Percentiles rank a stretch among this genome's conserved stretches.
Evolutionary conservation across 2,113 vertebrate species (phyloP).

Genomic region (Elaphurus davidianus): DNA sequence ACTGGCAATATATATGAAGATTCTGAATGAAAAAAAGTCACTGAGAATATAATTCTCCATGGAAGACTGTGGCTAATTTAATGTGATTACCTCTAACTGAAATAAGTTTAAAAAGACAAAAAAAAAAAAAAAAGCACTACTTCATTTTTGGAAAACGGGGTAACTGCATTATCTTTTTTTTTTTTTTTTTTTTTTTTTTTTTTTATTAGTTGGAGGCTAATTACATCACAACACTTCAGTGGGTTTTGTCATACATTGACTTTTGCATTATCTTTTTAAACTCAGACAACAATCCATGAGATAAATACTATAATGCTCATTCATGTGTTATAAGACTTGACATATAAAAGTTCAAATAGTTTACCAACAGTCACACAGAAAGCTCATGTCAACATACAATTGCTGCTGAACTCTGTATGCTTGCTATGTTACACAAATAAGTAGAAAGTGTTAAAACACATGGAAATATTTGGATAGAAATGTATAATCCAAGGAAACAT

Average conservation of each 20-base stretch:
- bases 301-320: background rate
- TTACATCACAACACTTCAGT: too few species aligned
- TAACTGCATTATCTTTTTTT: background rate
- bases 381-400: background rate
- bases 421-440: background rate
- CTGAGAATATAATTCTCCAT: background rate
- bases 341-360: background rate
- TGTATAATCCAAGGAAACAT: background rate
- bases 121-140: background rate
- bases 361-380: background rate
- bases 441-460: background rate
- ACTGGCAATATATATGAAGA: background rate
- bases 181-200: background rate
- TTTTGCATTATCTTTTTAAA: background rate
- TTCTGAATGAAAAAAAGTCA: background rate
- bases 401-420: background rate
- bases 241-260: too few species aligned
- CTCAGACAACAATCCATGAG: background rate
- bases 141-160: background rate
- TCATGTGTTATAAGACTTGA: background rate
- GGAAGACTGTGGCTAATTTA: background rate
- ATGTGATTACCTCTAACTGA: background rate
- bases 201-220: too few species aligned
- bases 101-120: background rate
- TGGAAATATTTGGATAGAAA: background rate